A percentile compares a stretch with the other conserved stretches of the same genome.
Conservation (phyloP, 2,113 vertebrate species). For the Psilopsiagon aurifrons region DNA sequence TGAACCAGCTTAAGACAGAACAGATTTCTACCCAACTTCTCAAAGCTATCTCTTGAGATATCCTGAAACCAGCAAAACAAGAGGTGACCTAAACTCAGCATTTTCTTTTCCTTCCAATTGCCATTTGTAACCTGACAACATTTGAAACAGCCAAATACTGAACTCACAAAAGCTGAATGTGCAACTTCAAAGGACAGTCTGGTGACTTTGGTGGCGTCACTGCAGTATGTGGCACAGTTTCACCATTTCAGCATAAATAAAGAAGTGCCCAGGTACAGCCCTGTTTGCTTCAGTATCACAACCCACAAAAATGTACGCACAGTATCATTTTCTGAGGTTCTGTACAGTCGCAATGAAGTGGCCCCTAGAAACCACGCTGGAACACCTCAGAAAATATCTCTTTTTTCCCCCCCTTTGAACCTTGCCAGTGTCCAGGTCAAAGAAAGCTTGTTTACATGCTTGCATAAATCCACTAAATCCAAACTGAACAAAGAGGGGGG, state of each 20-base stretch:
- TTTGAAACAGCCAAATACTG: background rate
- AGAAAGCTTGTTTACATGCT: background rate
- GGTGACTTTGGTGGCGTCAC: background rate
- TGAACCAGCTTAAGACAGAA: background rate
- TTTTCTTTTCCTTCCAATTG: background rate
- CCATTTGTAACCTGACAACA: background rate
- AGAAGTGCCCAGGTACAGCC: background rate
- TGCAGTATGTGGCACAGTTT: background rate
- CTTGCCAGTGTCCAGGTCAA: background rate
- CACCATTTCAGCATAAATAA: background rate
- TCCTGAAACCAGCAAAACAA: background rate
- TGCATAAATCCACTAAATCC: background rate
- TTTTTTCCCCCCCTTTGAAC: background rate
- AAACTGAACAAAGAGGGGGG: background rate
- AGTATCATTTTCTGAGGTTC: background rate
- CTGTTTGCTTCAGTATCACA: background rate
- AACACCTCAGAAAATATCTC: background rate
- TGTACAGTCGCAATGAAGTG: background rate
- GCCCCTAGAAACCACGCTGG: background rate
- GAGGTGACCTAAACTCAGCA: background rate
- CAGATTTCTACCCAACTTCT: background rate
- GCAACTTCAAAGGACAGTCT: background rate
- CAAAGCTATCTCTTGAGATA: background rate
- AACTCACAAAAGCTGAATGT: background rate
- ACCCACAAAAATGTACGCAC: background rate